These are phyloP conservation scores for Meloidogyne floridensis DNA, from an alignment of 1,140 invertebrate genomes.

Conservation along the genomic window DNA sequence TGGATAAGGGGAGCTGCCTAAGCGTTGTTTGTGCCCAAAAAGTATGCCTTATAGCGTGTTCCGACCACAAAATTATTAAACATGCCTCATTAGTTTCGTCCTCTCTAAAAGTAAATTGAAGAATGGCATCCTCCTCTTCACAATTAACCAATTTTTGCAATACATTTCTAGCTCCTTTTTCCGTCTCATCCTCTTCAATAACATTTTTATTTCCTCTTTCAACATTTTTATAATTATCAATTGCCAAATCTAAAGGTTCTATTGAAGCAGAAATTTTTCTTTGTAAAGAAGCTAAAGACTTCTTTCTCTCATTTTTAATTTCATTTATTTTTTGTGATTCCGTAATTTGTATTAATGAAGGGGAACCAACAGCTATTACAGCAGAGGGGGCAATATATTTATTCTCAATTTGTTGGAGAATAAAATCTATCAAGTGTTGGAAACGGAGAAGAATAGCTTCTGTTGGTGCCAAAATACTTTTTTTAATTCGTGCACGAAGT, in stretches of 20 bases:
- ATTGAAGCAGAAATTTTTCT: slow-evolving; percentile 11
- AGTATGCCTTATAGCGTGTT: no score
- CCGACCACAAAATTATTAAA: no score
- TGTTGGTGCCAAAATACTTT: slow-evolving; percentile 15
- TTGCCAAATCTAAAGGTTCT: slow-evolving; percentile 14
- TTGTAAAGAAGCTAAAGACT: not conserved
- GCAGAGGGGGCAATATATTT: slow-evolving; percentile 10
- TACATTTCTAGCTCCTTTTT: slow-evolving; percentile 51
- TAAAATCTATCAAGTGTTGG: slow-evolving; percentile 46
- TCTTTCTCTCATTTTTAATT: slow-evolving; percentile 22
- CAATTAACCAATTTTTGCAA: slow-evolving; percentile 20
- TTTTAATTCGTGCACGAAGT: not conserved
- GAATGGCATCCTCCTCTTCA: slow-evolving; percentile 51
- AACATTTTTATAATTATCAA: not conserved
- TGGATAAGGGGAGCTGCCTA: no score
- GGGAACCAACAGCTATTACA: slow-evolving; percentile 10
- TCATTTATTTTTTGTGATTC: not conserved
- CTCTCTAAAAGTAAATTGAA: slow-evolving; percentile 55
- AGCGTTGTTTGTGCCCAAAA: no score
- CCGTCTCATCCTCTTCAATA: slow-evolving; percentile 25
- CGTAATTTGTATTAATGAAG: not conserved
- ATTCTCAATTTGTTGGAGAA: slow-evolving; percentile 39
- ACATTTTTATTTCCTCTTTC: slow-evolving; percentile 3
- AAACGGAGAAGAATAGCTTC: slow-evolving; percentile 45
- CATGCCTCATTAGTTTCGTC: slow-evolving; percentile 48